Evolutionary conservation across 2,113 vertebrate species (phyloP).

Genomic region (Antechinus flavipes): DNA sequence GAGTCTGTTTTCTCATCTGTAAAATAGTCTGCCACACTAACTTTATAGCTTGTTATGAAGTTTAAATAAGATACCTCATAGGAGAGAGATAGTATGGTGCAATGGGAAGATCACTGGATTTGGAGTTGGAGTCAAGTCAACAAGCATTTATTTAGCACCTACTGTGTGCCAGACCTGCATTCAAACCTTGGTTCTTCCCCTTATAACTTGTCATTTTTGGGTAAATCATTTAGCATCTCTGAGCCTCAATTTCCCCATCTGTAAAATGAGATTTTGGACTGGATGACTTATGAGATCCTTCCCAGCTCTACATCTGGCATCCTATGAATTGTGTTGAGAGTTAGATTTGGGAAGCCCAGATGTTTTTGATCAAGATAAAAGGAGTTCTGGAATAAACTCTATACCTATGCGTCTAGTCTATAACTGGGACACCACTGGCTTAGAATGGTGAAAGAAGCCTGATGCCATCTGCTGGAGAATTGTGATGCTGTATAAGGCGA

Average conservation of each 20-base stretch:
- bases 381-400: not conserved
- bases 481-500: not conserved
- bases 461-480: constrained; percentile 1
- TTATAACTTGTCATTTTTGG: not conserved
- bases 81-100: not conserved
- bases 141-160: not conserved
- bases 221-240: not conserved
- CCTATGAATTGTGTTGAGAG: not conserved
- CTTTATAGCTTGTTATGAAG: not conserved
- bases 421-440: not conserved
- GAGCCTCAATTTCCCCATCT: not conserved
- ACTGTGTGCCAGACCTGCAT: not conserved
- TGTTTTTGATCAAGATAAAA: not conserved
- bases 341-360: not conserved
- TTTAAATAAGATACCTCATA: not conserved
- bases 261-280: not conserved
- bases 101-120: not conserved
- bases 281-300: not conserved
- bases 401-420: not conserved
- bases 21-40: not conserved
- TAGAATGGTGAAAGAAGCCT: not conserved
- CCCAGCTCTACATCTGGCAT: not conserved
- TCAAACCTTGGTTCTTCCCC: not conserved
- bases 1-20: not conserved
- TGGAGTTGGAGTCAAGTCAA: not conserved